Evolutionary conservation across 2,888 invertebrate species (phyloP).

Genomic region (Lithosia quadra): DNA sequence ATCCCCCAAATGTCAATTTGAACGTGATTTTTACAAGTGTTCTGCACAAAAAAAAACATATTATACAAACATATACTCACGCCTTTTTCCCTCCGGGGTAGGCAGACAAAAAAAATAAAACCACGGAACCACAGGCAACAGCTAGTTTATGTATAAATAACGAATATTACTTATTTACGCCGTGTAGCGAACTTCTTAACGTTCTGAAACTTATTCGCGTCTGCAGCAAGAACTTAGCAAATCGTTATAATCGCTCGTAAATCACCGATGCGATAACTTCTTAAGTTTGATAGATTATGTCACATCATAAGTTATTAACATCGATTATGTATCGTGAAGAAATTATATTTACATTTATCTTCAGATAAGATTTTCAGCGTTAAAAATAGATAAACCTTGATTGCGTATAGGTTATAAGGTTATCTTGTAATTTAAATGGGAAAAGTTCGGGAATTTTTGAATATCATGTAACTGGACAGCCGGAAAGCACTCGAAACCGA

Average conservation of each 20-base stretch:
- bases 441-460: too few relatives aligned
- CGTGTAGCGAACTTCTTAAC: background rate
- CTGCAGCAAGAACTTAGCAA: background rate
- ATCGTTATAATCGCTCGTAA: background rate
- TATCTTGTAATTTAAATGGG: background rate
- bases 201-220: background rate
- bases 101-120: too few relatives aligned
- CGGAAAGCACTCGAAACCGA: too few relatives aligned
- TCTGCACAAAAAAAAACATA: too few relatives aligned
- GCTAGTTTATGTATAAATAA: too few relatives aligned
- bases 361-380: background rate
- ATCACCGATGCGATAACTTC: conserved; percentile 1
- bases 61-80: too few relatives aligned
- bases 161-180: background rate
- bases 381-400: background rate
- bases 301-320: background rate
- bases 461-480: too few relatives aligned
- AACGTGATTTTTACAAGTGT: too few relatives aligned
- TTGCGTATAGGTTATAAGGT: background rate
- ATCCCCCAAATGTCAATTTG: too few relatives aligned
- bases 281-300: background rate
- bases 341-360: background rate
- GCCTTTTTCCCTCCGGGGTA: too few relatives aligned
- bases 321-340: too few relatives aligned
- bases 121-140: too few relatives aligned